These are phyloP conservation scores for Gymnogyps californianus DNA, from an alignment of 2,113 vertebrate species.

Conservation along the genomic window DNA sequence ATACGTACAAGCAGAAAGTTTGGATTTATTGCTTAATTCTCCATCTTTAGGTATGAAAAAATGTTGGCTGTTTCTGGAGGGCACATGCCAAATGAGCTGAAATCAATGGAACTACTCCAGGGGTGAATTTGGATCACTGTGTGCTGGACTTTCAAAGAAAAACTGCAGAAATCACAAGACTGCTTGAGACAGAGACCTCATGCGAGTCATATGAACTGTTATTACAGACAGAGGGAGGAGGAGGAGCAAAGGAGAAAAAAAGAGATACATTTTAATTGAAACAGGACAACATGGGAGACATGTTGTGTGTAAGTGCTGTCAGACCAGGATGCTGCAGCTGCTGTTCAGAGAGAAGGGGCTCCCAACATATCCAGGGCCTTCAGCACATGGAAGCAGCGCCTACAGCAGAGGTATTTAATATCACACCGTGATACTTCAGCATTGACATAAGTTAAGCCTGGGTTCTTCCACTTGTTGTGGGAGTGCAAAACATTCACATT, in stretches of 20 bases:
- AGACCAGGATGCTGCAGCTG: conserved; percentile 55
- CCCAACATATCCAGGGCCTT: not conserved
- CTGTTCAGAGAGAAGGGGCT: conserved; percentile 23
- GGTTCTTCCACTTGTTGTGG: not conserved
- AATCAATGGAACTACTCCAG: not conserved
- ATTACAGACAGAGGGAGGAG: not conserved
- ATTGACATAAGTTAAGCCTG: not conserved
- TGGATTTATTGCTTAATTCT: not conserved
- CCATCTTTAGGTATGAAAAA: not conserved
- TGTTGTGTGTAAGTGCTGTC: conserved; percentile 54
- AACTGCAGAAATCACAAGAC: conserved; percentile 80
- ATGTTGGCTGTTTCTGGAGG: not conserved
- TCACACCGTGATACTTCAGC: not conserved
- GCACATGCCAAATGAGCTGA: not conserved
- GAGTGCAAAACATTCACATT: not conserved
- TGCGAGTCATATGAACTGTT: conserved; percentile 77
- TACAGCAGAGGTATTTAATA: conserved; percentile 57
- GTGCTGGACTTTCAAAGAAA: conserved; percentile 10
- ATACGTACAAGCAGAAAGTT: not conserved
- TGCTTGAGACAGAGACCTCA: conserved; percentile 65
- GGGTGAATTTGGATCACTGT: not conserved
- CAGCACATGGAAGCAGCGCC: not conserved
- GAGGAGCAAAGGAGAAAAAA: not conserved
- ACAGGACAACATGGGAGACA: conserved; percentile 58
- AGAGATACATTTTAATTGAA: not conserved